These are phyloP conservation scores for Cephalopholis sonnerati DNA, from an alignment of 2,113 vertebrate genomes.

Conservation along the genomic window DNA sequence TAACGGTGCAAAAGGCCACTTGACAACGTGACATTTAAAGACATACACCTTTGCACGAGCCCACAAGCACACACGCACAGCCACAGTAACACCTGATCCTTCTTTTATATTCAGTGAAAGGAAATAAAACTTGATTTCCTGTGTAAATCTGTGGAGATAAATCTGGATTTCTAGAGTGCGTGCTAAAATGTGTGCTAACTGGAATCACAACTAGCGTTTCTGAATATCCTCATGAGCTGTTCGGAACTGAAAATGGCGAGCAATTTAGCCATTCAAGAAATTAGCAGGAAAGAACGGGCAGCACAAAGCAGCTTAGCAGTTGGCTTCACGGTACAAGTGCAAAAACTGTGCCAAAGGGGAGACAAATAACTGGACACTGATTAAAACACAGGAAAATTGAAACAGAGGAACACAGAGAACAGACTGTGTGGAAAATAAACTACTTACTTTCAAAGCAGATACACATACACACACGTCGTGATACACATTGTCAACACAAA, in stretches of 20 bases:
- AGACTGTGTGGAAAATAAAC: not conserved
- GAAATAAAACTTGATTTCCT: not conserved
- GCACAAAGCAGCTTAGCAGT: not conserved
- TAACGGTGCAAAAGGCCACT: constrained; percentile 31
- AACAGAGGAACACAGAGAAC: not conserved
- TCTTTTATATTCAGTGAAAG: not conserved
- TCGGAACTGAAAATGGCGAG: not conserved
- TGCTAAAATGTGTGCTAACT: not conserved
- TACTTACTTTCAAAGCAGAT: not conserved
- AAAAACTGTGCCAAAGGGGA: constrained; percentile 2
- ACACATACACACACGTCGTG: not conserved
- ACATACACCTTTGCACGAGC: constrained; percentile 3
- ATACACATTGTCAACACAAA: constrained; percentile 2
- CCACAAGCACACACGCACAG: not conserved
- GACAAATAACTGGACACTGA: constrained; percentile 5
- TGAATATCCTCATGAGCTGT: not conserved
- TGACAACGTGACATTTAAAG: constrained; percentile 47
- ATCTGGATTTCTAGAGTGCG: not conserved
- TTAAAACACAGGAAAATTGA: not conserved
- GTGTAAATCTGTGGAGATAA: no score
- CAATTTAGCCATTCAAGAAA: not conserved
- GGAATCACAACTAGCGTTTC: not conserved
- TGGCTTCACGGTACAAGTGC: not conserved
- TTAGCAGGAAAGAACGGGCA: not conserved
- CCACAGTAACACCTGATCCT: constrained; percentile 1